Evolutionary conservation across 2,888 invertebrate genomes (phyloP).

Genomic region (Ischnura elegans): DNA sequence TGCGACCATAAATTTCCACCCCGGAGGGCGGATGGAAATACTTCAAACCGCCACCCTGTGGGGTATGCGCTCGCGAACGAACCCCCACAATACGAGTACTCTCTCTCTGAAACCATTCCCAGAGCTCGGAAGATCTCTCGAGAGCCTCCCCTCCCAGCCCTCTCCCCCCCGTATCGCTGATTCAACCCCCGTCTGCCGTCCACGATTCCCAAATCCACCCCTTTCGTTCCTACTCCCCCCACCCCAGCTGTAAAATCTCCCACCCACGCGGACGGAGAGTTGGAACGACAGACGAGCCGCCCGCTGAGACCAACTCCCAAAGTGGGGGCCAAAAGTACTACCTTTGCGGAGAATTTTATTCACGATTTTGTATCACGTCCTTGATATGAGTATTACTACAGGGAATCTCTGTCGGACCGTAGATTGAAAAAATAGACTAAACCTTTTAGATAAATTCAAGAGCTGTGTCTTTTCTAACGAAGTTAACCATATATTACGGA

Average conservation of each 20-base stretch:
- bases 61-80: not conserved
- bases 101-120: not conserved
- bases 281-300: not conserved
- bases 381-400: too few species aligned
- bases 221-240: not conserved
- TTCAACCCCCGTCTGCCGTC: not conserved
- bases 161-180: not conserved
- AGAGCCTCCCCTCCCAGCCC: not conserved
- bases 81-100: not conserved
- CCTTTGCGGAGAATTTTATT: too few species aligned
- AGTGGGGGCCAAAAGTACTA: too few species aligned
- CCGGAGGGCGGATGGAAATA: not conserved
- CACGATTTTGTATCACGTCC: too few species aligned
- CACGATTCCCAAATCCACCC: constrained; percentile 2
- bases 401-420: too few species aligned
- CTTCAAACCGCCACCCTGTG: not conserved
- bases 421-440: too few species aligned
- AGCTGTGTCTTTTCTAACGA: too few species aligned
- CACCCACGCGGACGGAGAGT: not conserved
- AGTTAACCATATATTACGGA: too few species aligned
- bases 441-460: too few species aligned
- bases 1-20: not conserved
- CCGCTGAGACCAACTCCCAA: too few species aligned
- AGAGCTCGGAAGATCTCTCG: not conserved
- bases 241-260: not conserved